Conservation (phyloP, 2,888 invertebrate species). For the Thysanoteuthis rhombus region DNA sequence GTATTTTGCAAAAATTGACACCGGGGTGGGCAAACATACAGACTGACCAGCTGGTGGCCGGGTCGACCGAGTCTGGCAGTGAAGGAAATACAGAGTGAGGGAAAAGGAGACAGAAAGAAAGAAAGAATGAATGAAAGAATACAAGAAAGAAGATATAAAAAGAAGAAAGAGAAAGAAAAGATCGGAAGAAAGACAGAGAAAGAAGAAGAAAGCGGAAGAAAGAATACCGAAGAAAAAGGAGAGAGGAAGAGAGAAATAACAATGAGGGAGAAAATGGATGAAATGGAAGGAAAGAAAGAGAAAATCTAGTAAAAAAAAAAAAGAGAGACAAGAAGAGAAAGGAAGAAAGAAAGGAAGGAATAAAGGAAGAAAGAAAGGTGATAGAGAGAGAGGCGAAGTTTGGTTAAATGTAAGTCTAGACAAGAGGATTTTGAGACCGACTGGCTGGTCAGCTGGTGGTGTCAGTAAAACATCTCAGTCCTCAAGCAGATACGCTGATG, state of each 20-base stretch:
- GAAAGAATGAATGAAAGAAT: too few relatives aligned
- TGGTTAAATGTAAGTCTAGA: not conserved
- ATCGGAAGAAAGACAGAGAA: not conserved
- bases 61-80: not conserved
- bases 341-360: not conserved
- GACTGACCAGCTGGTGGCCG: not conserved
- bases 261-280: too few relatives aligned
- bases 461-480: not conserved
- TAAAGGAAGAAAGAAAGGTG: not conserved
- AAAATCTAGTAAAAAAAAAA: too few relatives aligned
- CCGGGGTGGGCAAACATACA: too few relatives aligned
- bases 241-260: too few relatives aligned
- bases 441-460: slow-evolving; percentile 12
- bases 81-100: not conserved
- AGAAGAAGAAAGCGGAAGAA: too few relatives aligned
- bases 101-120: not conserved
- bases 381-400: not conserved
- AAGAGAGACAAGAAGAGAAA: not conserved
- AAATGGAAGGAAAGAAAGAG: too few relatives aligned
- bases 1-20: too few relatives aligned
- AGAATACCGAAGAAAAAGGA: too few relatives aligned
- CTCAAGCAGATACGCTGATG: not conserved
- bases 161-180: too few relatives aligned
- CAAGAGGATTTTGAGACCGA: not conserved
- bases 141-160: too few relatives aligned